A percentile compares a stretch with the other conserved stretches of the same genome.
Evolutionary conservation across 1,140 invertebrate genomes (phyloP).

Genomic region (Conus betulinus): DNA sequence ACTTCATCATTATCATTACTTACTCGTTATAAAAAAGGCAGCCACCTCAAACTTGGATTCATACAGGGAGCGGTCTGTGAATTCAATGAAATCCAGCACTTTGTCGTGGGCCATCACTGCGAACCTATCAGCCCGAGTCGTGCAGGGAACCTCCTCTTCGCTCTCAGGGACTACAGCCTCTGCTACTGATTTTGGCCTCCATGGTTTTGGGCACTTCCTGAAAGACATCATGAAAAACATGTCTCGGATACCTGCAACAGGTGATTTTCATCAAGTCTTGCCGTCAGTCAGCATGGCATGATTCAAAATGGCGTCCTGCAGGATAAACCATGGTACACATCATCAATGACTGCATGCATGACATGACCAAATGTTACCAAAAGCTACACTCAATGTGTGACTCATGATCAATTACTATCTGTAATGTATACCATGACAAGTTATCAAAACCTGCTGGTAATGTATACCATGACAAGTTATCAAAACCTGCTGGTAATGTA

Average conservation of each 20-base stretch:
- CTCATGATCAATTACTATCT: too few relatives aligned
- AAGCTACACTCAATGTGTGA: too few relatives aligned
- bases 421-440: too few relatives aligned
- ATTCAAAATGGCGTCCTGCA: not conserved
- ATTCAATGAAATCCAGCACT: not conserved
- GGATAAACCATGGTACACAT: not conserved
- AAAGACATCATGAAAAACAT: not conserved
- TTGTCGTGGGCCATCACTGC: not conserved
- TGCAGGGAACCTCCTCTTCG: constrained; percentile 49
- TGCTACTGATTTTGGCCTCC: not conserved
- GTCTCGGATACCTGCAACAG: not conserved
- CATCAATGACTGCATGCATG: too few relatives aligned
- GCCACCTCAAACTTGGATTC: constrained; percentile 6
- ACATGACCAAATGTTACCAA: too few relatives aligned
- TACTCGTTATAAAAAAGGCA: constrained; percentile 2
- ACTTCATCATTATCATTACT: too few relatives aligned
- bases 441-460: too few relatives aligned
- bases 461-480: too few relatives aligned
- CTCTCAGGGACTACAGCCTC: constrained; percentile 26
- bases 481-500: too few relatives aligned
- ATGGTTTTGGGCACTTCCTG: not conserved
- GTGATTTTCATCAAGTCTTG: not conserved
- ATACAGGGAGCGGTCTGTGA: not conserved
- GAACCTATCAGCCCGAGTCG: constrained; percentile 12
- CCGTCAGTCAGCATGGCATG: not conserved